Evolutionary conservation across 2,888 invertebrate genomes (phyloP).

Genomic region (Trilocha varians): DNA sequence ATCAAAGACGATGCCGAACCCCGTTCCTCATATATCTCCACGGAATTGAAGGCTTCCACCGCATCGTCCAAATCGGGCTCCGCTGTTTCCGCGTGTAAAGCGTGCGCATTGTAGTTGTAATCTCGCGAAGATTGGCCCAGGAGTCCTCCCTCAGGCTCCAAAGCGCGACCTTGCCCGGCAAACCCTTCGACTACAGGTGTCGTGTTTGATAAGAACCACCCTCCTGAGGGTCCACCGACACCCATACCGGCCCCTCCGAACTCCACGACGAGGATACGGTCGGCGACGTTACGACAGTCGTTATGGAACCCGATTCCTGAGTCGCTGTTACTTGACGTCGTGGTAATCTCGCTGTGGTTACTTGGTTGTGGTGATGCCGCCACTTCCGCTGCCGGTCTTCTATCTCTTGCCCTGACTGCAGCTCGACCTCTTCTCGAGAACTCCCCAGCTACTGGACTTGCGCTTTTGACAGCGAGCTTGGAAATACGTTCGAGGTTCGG

Average conservation of each 20-base stretch:
- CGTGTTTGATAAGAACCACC: slow-evolving; percentile 61
- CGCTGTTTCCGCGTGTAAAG: not conserved
- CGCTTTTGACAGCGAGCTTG: slow-evolving; percentile 54
- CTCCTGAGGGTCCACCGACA: slow-evolving; percentile 23
- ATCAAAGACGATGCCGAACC: slow-evolving; percentile 73
- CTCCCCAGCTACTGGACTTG: slow-evolving; percentile 56
- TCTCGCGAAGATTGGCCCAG: slow-evolving; percentile 32
- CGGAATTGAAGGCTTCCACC: slow-evolving; percentile 51
- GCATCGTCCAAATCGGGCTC: slow-evolving; percentile 34
- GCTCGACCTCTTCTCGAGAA: slow-evolving; percentile 50
- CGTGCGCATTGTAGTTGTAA: slow-evolving; percentile 59
- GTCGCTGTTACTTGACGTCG: slow-evolving; percentile 93
- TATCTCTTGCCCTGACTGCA: slow-evolving; percentile 44
- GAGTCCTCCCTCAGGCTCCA: slow-evolving; percentile 10
- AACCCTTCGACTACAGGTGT: slow-evolving; percentile 68
- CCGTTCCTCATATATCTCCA: slow-evolving; percentile 58
- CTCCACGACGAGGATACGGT: slow-evolving; percentile 84
- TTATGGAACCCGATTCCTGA: slow-evolving; percentile 96
- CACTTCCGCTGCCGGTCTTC: slow-evolving; percentile 46
- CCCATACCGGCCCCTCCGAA: slow-evolving; percentile 54
- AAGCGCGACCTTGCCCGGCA: slow-evolving; percentile 51
- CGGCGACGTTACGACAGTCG: slow-evolving; percentile 87
- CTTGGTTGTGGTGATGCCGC: slow-evolving; percentile 90
- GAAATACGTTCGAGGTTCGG: slow-evolving; percentile 58
- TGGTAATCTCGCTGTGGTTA: slow-evolving; percentile 84